Percentiles rank a stretch among this genome's conserved stretches.
Conservation (phyloP, 1,140 invertebrate species). For the Euura lappo region DNA sequence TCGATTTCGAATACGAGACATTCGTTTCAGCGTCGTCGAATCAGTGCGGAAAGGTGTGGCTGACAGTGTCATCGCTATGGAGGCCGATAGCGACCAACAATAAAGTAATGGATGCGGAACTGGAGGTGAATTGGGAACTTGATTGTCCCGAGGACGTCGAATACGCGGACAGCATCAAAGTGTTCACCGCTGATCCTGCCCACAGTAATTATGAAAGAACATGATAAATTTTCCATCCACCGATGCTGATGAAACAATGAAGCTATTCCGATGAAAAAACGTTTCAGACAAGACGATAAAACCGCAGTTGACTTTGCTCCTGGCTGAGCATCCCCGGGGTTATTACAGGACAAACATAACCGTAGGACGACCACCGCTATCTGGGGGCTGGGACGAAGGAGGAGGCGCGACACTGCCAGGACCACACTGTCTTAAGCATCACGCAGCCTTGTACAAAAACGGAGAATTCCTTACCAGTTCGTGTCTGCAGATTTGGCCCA, state of each 20-base stretch:
- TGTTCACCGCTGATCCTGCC: conserved; percentile 45
- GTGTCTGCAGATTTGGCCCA: conserved; percentile 69
- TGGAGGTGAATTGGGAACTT: conserved; percentile 64
- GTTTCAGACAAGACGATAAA: conserved; percentile 42
- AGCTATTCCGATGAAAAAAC: neutral
- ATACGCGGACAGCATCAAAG: conserved; percentile 43
- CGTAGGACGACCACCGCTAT: conserved; percentile 56
- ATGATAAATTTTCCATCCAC: neutral
- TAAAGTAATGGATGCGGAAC: conserved; percentile 53
- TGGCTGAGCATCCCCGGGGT: conserved; percentile 47
- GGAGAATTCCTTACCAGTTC: conserved; percentile 58
- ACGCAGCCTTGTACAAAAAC: conserved; percentile 63
- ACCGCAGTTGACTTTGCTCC: conserved; percentile 38
- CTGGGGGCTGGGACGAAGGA: conserved; percentile 60
- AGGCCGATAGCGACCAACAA: conserved; percentile 44
- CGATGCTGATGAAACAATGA: neutral
- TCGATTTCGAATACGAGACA: too few species aligned
- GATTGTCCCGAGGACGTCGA: conserved; percentile 47
- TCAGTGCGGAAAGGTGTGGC: conserved; percentile 49
- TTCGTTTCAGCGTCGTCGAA: conserved; percentile 32
- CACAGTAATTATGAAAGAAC: conserved; percentile 40
- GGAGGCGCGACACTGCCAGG: conserved; percentile 41
- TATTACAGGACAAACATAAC: conserved; percentile 58
- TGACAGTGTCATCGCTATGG: conserved; percentile 57
- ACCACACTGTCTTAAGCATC: conserved; percentile 60